Conservation (phyloP, 2,797 vertebrate species). For the Picus viridis region DNA sequence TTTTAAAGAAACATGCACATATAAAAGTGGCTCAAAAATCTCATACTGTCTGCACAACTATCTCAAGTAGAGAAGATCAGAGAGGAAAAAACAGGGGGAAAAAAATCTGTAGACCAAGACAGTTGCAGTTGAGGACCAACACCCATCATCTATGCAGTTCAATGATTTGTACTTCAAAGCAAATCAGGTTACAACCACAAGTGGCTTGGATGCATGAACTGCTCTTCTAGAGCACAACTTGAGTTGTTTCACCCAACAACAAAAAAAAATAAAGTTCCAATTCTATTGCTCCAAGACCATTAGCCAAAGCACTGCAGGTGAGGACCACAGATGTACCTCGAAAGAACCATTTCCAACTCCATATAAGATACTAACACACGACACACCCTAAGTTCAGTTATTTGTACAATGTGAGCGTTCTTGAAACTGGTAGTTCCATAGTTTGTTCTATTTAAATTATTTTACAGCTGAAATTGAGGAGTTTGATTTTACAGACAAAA, state of each 20-base stretch:
- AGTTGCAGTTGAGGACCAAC: neutral
- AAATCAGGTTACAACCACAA: neutral
- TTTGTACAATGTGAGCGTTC: neutral
- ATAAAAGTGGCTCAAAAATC: neutral
- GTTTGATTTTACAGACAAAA: neutral
- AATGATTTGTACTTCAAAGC: neutral
- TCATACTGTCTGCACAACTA: neutral
- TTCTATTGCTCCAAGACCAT: neutral
- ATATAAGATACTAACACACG: neutral
- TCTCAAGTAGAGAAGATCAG: neutral
- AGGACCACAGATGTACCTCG: neutral
- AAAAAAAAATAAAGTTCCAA: neutral
- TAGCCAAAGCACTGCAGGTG: neutral
- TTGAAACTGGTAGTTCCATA: neutral
- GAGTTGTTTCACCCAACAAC: neutral
- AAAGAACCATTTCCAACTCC: neutral
- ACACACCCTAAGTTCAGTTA: neutral
- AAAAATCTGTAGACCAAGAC: neutral
- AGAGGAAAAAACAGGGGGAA: neutral
- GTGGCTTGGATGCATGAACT: neutral
- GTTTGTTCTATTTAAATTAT: neutral
- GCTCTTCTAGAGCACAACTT: neutral
- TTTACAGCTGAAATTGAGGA: neutral
- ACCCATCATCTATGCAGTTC: neutral
- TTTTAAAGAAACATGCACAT: fast-evolving